Percentiles rank a stretch among this genome's conserved stretches.
These are phyloP conservation scores for Catamblyrhynchus diadema DNA, from an alignment of 2,797 vertebrate species.

Conservation along the genomic window DNA sequence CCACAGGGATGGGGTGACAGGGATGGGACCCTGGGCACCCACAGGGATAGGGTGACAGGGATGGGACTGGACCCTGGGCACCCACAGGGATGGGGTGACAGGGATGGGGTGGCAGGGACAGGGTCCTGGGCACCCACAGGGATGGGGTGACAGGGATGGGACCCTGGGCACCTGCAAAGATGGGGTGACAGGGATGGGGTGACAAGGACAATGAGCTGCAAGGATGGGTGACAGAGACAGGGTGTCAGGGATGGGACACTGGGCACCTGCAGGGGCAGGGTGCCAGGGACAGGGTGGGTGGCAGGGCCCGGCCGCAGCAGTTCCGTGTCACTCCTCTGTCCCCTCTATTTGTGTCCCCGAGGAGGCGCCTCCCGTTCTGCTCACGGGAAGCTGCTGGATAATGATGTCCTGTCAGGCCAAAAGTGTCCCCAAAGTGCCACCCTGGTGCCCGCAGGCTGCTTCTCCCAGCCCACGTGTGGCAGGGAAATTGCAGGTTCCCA, in stretches of 20 bases:
- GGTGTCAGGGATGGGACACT: neutral
- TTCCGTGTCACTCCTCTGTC: neutral
- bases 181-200: neutral
- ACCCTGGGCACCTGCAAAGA: too few relatives aligned
- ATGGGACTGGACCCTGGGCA: too few relatives aligned
- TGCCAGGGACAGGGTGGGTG: neutral
- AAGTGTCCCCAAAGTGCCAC: neutral
- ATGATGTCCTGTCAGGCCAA: neutral
- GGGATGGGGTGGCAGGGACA: neutral
- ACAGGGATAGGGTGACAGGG: too few relatives aligned
- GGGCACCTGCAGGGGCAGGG: neutral
- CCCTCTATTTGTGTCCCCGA: neutral
- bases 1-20: too few relatives aligned
- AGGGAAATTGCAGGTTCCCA: conserved; percentile 10
- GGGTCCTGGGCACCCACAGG: too few relatives aligned
- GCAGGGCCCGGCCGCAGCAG: neutral
- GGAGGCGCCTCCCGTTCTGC: neutral
- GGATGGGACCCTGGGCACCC: too few relatives aligned
- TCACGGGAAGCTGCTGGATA: neutral
- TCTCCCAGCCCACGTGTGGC: neutral
- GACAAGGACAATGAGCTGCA: neutral
- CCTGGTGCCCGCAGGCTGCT: neutral
- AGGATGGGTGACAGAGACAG: neutral
- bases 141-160: neutral
- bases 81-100: too few relatives aligned